A percentile compares a stretch with the other conserved stretches of the same genome.
Conservation (phyloP, 2,888 invertebrate genomes). For the Melolontha melolontha region DNA sequence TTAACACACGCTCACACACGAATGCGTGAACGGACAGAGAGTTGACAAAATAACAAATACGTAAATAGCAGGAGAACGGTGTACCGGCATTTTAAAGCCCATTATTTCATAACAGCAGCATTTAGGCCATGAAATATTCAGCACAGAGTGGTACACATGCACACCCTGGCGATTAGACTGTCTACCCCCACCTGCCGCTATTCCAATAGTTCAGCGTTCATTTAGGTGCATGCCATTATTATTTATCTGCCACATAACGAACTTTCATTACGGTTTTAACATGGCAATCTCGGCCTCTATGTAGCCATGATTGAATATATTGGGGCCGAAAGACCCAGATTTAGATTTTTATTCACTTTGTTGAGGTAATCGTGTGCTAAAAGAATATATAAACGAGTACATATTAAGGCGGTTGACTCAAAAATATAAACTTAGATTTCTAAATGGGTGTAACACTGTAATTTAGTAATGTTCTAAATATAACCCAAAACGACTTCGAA, state of each 20-base stretch:
- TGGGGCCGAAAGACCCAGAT: background rate
- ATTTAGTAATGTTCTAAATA: no score
- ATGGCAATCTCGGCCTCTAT: background rate
- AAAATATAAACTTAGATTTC: no score
- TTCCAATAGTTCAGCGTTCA: constrained; percentile 53
- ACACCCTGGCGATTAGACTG: constrained; percentile 17
- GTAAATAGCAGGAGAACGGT: constrained; percentile 30
- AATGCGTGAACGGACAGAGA: constrained; percentile 23
- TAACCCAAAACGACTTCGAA: no score
- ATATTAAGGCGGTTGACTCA: no score
- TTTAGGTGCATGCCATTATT: constrained; percentile 59
- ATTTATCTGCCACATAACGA: constrained; percentile 58
- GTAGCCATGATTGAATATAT: background rate
- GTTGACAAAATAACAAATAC: constrained; percentile 45
- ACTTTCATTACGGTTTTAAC: constrained; percentile 35
- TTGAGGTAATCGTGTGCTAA: background rate
- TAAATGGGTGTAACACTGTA: no score
- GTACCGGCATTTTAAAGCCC: constrained; percentile 41
- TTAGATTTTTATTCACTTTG: background rate
- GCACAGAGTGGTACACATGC: constrained; percentile 40
- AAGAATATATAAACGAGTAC: no score
- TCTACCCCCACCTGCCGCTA: background rate
- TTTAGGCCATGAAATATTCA: constrained; percentile 47
- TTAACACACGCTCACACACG: constrained; percentile 21
- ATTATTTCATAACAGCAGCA: constrained; percentile 47